Conservation (phyloP, 2,797 vertebrate species). For the Manis crassicaudata region DNA sequence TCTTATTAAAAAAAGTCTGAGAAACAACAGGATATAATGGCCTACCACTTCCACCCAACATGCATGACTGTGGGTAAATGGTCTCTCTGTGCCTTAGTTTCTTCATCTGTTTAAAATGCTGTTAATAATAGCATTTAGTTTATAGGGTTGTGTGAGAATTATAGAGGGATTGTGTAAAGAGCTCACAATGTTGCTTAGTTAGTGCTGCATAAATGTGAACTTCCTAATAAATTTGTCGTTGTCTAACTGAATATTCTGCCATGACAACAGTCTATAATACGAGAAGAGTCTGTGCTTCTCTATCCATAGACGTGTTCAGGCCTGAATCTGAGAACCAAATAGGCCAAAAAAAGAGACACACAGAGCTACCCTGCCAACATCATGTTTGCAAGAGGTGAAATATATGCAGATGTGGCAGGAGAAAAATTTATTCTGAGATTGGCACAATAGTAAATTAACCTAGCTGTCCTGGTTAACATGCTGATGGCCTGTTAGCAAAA, state of each 20-base stretch:
- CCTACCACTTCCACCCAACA: not conserved
- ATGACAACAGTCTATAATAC: not conserved
- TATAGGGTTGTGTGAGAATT: not conserved
- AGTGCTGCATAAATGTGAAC: not conserved
- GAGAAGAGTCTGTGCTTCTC: not conserved
- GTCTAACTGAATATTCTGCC: not conserved
- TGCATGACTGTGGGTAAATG: not conserved
- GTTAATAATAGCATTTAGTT: not conserved
- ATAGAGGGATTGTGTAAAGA: not conserved
- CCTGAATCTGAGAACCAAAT: not conserved
- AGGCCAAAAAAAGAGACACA: not conserved
- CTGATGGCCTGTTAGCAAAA: not conserved
- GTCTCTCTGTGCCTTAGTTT: not conserved
- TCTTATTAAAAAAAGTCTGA: not conserved
- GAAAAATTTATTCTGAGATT: not conserved
- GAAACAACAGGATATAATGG: not conserved
- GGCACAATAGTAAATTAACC: not conserved
- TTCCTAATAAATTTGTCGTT: not conserved
- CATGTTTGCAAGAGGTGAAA: not conserved
- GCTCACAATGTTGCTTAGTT: not conserved
- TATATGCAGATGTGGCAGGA: not conserved
- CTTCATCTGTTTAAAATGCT: not conserved
- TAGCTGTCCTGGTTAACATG: not conserved
- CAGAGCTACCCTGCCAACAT: not conserved
- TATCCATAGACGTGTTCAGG: not conserved